Evolutionary conservation across 1,140 invertebrate species (phyloP).

Genomic region (Elysia chlorotica): DNA sequence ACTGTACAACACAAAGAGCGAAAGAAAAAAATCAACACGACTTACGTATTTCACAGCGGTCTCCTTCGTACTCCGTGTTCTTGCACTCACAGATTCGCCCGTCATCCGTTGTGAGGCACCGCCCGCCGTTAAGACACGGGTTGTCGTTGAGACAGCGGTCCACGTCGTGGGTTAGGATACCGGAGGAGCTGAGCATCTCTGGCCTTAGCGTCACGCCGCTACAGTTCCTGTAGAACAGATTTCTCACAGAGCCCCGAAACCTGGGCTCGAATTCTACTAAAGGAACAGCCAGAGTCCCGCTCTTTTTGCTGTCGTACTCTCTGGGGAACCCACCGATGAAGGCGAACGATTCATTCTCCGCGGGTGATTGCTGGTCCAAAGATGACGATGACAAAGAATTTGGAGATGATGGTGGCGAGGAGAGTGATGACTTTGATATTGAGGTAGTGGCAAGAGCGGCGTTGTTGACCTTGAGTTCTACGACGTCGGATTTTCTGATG

Average conservation of each 20-base stretch:
- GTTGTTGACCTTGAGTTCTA: slow-evolving; percentile 51
- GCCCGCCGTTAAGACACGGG: slow-evolving; percentile 90
- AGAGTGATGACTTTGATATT: slow-evolving; percentile 2
- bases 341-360: slow-evolving; percentile 62
- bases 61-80: slow-evolving; percentile 86
- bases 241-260: slow-evolving; percentile 47
- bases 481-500: slow-evolving; percentile 38
- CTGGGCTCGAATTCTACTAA: slow-evolving; percentile 43
- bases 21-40: neutral
- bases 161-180: slow-evolving; percentile 68
- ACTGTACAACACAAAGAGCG: neutral
- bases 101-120: slow-evolving; percentile 91
- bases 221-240: slow-evolving; percentile 51
- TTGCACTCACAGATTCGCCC: slow-evolving; percentile 93
- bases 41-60: slow-evolving; percentile 91
- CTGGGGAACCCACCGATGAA: slow-evolving; percentile 50
- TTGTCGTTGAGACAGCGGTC: slow-evolving; percentile 85
- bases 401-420: neutral
- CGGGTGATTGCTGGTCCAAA: slow-evolving; percentile 31
- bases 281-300: slow-evolving; percentile 36
- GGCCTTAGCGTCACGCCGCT: slow-evolving; percentile 34
- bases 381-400: too few species aligned
- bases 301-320: slow-evolving; percentile 62
- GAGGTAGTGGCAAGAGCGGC: slow-evolving; percentile 55
- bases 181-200: slow-evolving; percentile 45